Evolutionary conservation across 2,797 vertebrate species (phyloP).

Genomic region (Morelia viridis): DNA sequence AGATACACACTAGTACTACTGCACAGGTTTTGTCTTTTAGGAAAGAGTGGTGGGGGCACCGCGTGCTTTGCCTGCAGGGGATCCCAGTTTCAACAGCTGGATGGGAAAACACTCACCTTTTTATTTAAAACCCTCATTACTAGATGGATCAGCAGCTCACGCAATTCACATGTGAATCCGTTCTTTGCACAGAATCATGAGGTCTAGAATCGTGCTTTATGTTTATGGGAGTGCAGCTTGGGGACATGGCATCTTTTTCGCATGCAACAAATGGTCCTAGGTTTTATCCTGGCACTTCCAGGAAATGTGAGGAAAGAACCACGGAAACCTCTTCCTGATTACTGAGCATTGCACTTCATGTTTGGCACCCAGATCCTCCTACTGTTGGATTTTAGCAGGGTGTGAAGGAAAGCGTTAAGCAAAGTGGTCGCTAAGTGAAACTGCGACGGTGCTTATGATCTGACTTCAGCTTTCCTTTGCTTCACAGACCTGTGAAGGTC

Average conservation of each 20-base stretch:
- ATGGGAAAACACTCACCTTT: not conserved
- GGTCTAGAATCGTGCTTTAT: not conserved
- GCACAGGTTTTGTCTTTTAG: not conserved
- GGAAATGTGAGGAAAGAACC: not conserved
- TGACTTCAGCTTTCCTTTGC: not conserved
- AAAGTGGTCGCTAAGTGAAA: not conserved
- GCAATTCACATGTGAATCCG: not conserved
- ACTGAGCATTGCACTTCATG: not conserved
- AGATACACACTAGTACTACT: not conserved
- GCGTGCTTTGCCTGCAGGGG: not conserved
- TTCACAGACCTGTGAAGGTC: not conserved
- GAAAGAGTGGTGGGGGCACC: not conserved
- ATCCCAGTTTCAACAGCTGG: too few relatives aligned
- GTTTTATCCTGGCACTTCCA: not conserved
- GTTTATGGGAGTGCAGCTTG: not conserved
- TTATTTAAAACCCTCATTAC: not conserved
- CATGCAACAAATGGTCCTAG: not conserved
- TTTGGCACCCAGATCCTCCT: not conserved
- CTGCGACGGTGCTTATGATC: fast-evolving
- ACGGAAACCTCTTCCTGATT: not conserved
- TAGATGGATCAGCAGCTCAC: not conserved
- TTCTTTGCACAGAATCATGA: not conserved
- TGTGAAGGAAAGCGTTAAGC: not conserved
- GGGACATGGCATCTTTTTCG: not conserved
- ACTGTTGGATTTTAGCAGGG: not conserved